Percentiles rank a stretch among this genome's conserved stretches.
Conservation (phyloP, 2,113 vertebrate species). For the Alaudala cheleensis region DNA sequence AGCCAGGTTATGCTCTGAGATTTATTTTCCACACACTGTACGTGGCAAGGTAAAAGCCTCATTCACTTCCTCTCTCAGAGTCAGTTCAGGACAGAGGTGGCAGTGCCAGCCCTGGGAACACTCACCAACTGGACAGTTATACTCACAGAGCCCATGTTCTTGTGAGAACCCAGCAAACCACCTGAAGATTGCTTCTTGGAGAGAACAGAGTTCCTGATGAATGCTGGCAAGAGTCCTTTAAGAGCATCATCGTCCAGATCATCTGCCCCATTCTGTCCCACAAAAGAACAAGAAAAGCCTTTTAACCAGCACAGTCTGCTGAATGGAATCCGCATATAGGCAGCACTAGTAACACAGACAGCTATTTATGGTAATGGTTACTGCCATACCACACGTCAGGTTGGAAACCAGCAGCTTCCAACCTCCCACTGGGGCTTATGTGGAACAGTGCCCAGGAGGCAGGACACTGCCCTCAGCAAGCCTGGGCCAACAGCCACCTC, state of each 20-base stretch:
- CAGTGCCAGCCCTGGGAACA: background rate
- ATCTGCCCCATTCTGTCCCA: conserved; percentile 54
- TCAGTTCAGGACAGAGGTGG: background rate
- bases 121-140: background rate
- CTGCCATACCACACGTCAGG: background rate
- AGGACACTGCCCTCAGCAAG: background rate
- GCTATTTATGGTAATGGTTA: background rate
- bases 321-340: background rate
- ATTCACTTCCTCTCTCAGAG: background rate
- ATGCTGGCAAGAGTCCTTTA: conserved; percentile 75
- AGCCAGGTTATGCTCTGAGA: background rate
- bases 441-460: background rate
- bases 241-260: conserved; percentile 74
- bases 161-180: conserved; percentile 73
- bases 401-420: background rate
- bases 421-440: background rate
- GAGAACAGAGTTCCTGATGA: conserved; percentile 86
- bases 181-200: conserved; percentile 81
- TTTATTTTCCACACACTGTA: background rate
- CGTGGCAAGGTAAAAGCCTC: background rate
- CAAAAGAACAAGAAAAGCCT: conserved; percentile 13
- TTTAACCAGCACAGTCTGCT: conserved; percentile 10
- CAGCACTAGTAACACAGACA: background rate
- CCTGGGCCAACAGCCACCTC: background rate
- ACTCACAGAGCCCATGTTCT: conserved; percentile 78